Percentiles rank a stretch among this genome's conserved stretches.
Conservation (phyloP, 2,797 vertebrate species). For the Poecilia wingei region DNA sequence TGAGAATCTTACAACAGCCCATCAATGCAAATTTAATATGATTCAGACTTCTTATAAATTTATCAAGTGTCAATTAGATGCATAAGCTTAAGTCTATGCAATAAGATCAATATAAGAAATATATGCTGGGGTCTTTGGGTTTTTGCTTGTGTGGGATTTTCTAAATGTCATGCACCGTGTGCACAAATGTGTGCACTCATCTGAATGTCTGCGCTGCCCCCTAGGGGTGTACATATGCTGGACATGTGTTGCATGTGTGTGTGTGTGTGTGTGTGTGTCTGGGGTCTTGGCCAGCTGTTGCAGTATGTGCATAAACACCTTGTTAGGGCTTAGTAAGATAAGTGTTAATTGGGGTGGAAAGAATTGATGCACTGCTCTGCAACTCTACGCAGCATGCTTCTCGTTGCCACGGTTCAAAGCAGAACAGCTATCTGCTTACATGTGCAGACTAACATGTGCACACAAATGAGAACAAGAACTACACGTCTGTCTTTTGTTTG, state of each 20-base stretch:
- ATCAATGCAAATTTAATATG: not conserved
- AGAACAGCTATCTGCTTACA: slow-evolving; percentile 25
- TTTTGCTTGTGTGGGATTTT: slow-evolving; percentile 23
- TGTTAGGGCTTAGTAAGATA: slow-evolving; percentile 75
- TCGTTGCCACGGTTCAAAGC: slow-evolving; percentile 43
- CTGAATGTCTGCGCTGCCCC: slow-evolving; percentile 47
- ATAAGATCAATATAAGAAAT: not conserved
- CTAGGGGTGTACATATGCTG: slow-evolving; percentile 42
- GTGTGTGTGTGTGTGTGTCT: slow-evolving; percentile 38
- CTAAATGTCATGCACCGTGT: slow-evolving; percentile 14
- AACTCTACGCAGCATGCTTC: slow-evolving; percentile 53
- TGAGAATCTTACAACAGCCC: not conserved
- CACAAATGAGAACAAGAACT: slow-evolving; percentile 10
- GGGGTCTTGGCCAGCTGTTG: slow-evolving; percentile 73
- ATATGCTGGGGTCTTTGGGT: not conserved
- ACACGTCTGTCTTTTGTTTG: slow-evolving; percentile 4
- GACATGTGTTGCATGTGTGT: slow-evolving; percentile 21
- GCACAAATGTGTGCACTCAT: slow-evolving; percentile 33
- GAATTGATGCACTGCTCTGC: slow-evolving; percentile 56
- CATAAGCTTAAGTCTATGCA: not conserved
- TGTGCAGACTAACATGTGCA: slow-evolving; percentile 3
- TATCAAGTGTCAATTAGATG: not conserved
- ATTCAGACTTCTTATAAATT: not conserved
- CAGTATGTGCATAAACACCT: slow-evolving; percentile 77
- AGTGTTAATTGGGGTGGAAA: slow-evolving; percentile 83